phyloP scores from a whole-genome alignment of 2,113 vertebrate species.

The Callopanchax toddi region DNA sequence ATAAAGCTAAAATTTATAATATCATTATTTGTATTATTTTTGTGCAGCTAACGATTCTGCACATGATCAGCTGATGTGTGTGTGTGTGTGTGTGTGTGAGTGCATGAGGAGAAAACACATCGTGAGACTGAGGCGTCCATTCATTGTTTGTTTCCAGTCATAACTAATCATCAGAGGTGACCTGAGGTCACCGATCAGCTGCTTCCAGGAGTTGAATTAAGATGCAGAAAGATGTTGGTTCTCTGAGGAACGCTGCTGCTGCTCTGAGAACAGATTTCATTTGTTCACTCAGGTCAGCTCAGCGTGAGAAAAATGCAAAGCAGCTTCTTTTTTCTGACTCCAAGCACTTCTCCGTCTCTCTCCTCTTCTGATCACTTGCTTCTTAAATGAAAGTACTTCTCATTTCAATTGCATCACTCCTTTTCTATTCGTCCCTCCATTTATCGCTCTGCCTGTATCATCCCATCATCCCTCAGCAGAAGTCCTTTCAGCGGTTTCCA shows the following conservation, averaged over 20 bases:
- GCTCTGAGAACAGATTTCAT: slow-evolving; percentile 43
- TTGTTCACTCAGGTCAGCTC: slow-evolving; percentile 34
- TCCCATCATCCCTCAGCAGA: slow-evolving; percentile 22
- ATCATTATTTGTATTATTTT: no score
- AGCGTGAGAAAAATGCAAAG: slow-evolving; percentile 44
- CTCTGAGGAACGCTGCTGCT: background rate
- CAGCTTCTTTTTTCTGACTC: slow-evolving; percentile 16
- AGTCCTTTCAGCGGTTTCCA: slow-evolving; percentile 20
- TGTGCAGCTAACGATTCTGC: no score
- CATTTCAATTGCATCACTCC: slow-evolving; percentile 23
- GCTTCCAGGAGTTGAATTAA: background rate
- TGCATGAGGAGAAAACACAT: no score
- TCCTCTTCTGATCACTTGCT: slow-evolving; percentile 28
- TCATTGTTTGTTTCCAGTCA: background rate
- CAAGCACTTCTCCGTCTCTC: slow-evolving; percentile 28
- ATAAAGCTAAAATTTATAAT: no score
- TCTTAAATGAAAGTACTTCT: slow-evolving; percentile 24
- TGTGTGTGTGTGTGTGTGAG: no score
- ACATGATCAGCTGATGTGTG: no score
- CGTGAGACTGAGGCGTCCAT: background rate
- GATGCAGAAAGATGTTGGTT: background rate
- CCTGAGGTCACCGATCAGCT: background rate
- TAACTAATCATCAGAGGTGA: background rate
- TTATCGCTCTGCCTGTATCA: slow-evolving; percentile 10
- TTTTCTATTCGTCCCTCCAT: background rate